Base-by-base conservation (phyloP, 2,113 vertebrate species). In the Dryoscopus gambensis region DNA sequence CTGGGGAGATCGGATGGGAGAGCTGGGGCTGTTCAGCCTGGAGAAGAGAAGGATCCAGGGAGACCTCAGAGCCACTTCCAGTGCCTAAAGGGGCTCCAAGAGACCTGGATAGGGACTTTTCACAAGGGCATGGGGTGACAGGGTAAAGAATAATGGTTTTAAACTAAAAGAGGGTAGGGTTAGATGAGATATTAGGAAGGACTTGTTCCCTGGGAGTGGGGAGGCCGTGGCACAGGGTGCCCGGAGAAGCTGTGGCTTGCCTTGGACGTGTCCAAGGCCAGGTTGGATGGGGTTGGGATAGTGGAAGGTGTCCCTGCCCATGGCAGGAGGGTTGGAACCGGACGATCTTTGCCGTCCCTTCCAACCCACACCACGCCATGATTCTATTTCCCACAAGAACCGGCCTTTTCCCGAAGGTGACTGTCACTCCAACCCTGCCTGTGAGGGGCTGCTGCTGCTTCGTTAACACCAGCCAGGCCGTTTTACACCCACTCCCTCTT, bases 171-270 rank as follows among this genome's bases (percentile, higher is more conserved):
- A 75, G 3, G 11, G 7, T 4, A 25, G 24, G n/a, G 13, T 19
- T 76, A 20, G 30, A 31, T 19, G 1, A 5, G 16, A 25, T 40
- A 4, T 31, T 19, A 1, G 63, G 21, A 2, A 47, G n/a, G 42
- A 47, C 47, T 62, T 40, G 1, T 18, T 89, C 23, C 13, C 78
- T 82, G 46, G 0, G 0, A 47, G 28, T 40, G 53, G 19, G 1
- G 1, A 59, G 44, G 50, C 8, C 9, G 27, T 56, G 67, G 42
- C 7, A 18, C 11, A 23, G 50, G 4, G 3, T 73, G 6, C 11
- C 12, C 86, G 74, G 69, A 73, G 28, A 1, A 39, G 44, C 33
- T 82, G 69, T 1, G 37, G 60, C 60, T 44, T 18, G 42, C 28
- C 23, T n/a, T 75, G 83, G 20, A 69, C 62, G 30, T 76, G 47